These are phyloP conservation scores for Holothuria glaberrima DNA, from an alignment of 35 echinoderm and acorn worm species.

Conservation along the genomic window DNA sequence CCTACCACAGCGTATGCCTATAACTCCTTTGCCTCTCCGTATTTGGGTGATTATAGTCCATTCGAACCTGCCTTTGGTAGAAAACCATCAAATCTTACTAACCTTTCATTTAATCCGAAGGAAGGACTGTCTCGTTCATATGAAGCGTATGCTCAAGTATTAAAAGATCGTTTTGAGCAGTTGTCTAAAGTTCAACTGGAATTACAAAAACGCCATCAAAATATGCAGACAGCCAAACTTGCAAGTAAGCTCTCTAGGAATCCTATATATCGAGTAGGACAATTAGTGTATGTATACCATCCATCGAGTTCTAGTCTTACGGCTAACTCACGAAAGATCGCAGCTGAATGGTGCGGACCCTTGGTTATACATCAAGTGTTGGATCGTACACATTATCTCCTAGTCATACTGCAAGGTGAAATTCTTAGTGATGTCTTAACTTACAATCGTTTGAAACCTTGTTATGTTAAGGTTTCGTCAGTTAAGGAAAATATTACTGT, in stretches of 20 bases:
- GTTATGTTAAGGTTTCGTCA: constrained; percentile 1
- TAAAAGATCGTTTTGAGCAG: constrained; percentile 15
- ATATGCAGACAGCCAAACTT: constrained; percentile 31
- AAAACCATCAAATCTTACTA: constrained; percentile 29
- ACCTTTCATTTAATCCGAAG: constrained; percentile 36
- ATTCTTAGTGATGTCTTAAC: constrained; percentile 45
- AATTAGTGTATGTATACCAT: constrained; percentile 53
- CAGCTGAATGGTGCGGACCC: constrained; percentile 63
- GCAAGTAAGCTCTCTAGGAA: constrained; percentile 23
- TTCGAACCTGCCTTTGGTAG: constrained; percentile 2
- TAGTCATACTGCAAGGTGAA: constrained; percentile 43
- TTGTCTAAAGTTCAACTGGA: not conserved
- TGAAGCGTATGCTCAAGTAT: constrained; percentile 19
- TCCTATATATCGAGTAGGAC: constrained; percentile 58
- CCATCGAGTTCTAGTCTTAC: constrained; percentile 35
- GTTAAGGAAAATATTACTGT: not conserved
- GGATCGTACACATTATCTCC: constrained; percentile 49
- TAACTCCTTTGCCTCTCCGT: not conserved
- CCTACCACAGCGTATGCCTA: constrained; percentile 34
- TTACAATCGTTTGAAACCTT: constrained; percentile 51
- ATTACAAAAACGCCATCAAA: constrained; percentile 28
- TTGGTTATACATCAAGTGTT: constrained; percentile 50
- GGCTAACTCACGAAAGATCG: constrained; percentile 56
- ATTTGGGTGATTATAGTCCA: constrained; percentile 6
- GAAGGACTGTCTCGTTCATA: constrained; percentile 44